Base-by-base conservation (phyloP, 2,888 invertebrate genomes). In the Philaethria dido region DNA sequence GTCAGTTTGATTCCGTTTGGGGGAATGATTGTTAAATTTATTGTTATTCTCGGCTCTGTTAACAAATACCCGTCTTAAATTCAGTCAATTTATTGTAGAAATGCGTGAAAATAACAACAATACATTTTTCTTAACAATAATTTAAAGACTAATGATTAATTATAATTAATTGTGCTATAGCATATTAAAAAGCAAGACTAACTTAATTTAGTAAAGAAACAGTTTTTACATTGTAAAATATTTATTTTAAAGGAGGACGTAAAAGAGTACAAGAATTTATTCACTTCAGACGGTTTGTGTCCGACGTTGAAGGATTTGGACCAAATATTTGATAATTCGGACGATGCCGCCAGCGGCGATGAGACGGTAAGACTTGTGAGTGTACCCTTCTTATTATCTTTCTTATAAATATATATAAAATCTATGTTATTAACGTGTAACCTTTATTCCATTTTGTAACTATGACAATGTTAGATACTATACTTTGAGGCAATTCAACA, bases 241-340 rank as follows among this genome's bases (percentile, higher is more conserved):
- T 25, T 39, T 33, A 45, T 13, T 42, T 64, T 64, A 8, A 76
- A 94, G 88, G 94, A 94, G 71, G 93, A 93, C 70, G 83, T 85
- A 50, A 93, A 93, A 80, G 89, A 93, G 78, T 93, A 94, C 81
- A 95, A 95, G 79, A 96, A 97, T 85, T 93, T 98, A 42, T 97
- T 96, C 82, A 97, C 97, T 50, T 97, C 95, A 77, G 97, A 98
- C 89, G 98, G 98, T 33, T 94, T 99, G 42, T 96, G 96, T 85
- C 96, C 98, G 50, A 97, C 97, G 50, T 95, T 96, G 76, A 96
- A 96, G 82, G 99, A 99, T 92, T 94, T 99, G 75, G 98, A 99
- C 81, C 97, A 98, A 86, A 96, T 99, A 81, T 99, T 99, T 91
- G 97, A 98, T 84, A 97, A 98, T 84, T 97, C 97, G 0, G 97